Evolutionary conservation across 37 sponge, comb jelly and placozoan genomes (phyloP).

Genomic region (Bolinopsis microptera): DNA sequence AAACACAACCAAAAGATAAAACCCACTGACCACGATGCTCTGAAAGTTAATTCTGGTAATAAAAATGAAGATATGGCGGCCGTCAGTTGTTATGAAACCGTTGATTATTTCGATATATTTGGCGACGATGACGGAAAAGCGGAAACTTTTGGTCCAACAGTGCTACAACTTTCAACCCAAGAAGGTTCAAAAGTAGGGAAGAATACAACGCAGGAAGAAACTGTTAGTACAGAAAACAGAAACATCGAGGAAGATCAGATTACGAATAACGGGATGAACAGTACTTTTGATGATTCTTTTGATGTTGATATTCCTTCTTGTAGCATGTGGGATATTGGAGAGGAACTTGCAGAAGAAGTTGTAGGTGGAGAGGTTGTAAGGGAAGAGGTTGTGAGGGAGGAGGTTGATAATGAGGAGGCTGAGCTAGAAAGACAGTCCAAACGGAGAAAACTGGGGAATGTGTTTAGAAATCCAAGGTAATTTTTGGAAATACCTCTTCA

Average conservation of each 20-base stretch:
- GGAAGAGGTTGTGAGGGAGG: not conserved
- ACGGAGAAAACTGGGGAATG: not conserved
- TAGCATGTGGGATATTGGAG: constrained; percentile 6
- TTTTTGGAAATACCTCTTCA: no score
- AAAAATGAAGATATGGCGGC: not conserved
- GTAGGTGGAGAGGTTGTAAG: not conserved
- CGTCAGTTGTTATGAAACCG: constrained; percentile 21
- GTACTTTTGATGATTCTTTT: not conserved
- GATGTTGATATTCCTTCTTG: not conserved
- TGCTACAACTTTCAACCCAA: not conserved
- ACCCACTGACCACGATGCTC: not conserved
- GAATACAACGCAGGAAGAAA: not conserved
- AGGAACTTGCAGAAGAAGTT: not conserved
- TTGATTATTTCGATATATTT: constrained; percentile 46
- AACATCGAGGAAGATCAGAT: not conserved
- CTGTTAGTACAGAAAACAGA: not conserved
- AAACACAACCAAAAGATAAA: not conserved
- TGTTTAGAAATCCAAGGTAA: not conserved
- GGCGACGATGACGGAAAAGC: not conserved
- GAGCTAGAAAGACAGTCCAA: not conserved
- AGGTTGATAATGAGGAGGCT: not conserved
- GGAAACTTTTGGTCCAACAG: constrained; percentile 9
- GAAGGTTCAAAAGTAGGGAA: not conserved
- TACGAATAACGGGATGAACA: not conserved
- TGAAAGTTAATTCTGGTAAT: not conserved